Percentiles rank a stretch among this genome's conserved stretches.
Conservation (phyloP, 2,113 vertebrate species). For the Atherinomorus stipes region DNA sequence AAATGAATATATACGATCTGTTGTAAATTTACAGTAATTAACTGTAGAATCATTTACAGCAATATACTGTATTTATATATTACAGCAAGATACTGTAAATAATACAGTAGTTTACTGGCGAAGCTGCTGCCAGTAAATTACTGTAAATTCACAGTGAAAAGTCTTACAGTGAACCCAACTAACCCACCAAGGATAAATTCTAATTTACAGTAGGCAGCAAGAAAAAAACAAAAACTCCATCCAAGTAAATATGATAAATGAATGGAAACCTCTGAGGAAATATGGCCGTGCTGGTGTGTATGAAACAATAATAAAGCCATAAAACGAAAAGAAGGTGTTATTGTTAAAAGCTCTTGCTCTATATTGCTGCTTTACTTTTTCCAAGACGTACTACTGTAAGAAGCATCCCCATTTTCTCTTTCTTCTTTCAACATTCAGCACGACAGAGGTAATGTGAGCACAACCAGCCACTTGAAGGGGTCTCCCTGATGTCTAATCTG, state of each 20-base stretch:
- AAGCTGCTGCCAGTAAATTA: no score
- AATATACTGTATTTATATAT: no score
- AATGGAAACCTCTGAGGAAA: slow-evolving; percentile 43
- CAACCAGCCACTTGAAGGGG: slow-evolving; percentile 9
- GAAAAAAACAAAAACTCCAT: neutral
- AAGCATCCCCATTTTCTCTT: slow-evolving; percentile 21
- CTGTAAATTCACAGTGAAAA: no score
- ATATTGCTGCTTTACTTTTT: slow-evolving; percentile 6
- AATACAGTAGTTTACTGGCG: no score
- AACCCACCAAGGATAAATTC: slow-evolving; percentile 44
- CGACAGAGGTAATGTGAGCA: slow-evolving; percentile 37
- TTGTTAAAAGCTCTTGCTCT: neutral
- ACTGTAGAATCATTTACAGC: no score
- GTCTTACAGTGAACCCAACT: no score
- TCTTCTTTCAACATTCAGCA: slow-evolving; percentile 42
- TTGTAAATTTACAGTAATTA: no score
- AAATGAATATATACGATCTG: no score
- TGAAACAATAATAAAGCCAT: slow-evolving; percentile 26
- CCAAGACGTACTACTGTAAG: slow-evolving; percentile 1
- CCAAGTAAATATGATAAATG: slow-evolving; percentile 47
- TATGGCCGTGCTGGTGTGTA: slow-evolving; percentile 26
- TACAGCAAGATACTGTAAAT: no score
- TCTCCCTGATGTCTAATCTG: slow-evolving; percentile 53
- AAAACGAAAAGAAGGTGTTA: slow-evolving; percentile 9
- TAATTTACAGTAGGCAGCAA: slow-evolving; percentile 47